Percentiles rank a stretch among this genome's conserved stretches.
Evolutionary conservation across 2,113 vertebrate species (phyloP).

Genomic region (Chaetodon trifascialis): DNA sequence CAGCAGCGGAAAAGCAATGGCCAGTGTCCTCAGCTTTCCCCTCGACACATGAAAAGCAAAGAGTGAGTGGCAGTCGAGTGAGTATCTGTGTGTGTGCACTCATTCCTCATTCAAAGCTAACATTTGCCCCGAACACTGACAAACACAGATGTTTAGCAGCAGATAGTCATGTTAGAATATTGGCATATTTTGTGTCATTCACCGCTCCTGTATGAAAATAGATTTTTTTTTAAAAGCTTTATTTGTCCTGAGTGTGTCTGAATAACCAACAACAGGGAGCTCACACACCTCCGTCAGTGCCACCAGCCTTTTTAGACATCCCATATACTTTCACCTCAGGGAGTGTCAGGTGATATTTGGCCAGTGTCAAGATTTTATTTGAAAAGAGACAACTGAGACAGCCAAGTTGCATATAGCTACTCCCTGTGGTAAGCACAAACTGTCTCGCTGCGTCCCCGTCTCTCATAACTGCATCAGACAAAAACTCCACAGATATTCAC

Average conservation of each 20-base stretch:
- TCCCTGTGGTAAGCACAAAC: constrained; percentile 66
- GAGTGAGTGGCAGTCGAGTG: constrained; percentile 76
- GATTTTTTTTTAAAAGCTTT: constrained; percentile 70
- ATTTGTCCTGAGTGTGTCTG: constrained; percentile 84
- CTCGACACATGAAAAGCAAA: constrained; percentile 71
- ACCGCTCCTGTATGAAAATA: constrained; percentile 83
- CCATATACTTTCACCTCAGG: constrained; percentile 33
- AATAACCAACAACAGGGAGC: constrained; percentile 71
- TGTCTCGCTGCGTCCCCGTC: constrained; percentile 56
- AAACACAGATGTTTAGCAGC: constrained; percentile 84
- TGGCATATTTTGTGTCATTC: constrained; percentile 72
- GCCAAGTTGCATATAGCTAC: constrained; percentile 51
- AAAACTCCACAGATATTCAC: constrained; percentile 81
- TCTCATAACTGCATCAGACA: constrained; percentile 64
- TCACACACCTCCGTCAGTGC: constrained; percentile 41
- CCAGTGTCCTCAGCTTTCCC: constrained; percentile 40
- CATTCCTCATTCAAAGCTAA: constrained; percentile 77
- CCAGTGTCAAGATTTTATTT: constrained; percentile 57
- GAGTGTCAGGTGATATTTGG: constrained; percentile 43
- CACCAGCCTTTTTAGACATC: constrained; percentile 44
- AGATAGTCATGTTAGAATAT: constrained; percentile 78
- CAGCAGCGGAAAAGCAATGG: constrained; percentile 57
- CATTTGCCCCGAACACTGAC: constrained; percentile 79
- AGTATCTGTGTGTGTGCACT: constrained; percentile 80
- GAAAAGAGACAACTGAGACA: constrained; percentile 55